These are phyloP conservation scores for Thysanoteuthis rhombus DNA, from an alignment of 2,888 invertebrate genomes.

Conservation along the genomic window DNA sequence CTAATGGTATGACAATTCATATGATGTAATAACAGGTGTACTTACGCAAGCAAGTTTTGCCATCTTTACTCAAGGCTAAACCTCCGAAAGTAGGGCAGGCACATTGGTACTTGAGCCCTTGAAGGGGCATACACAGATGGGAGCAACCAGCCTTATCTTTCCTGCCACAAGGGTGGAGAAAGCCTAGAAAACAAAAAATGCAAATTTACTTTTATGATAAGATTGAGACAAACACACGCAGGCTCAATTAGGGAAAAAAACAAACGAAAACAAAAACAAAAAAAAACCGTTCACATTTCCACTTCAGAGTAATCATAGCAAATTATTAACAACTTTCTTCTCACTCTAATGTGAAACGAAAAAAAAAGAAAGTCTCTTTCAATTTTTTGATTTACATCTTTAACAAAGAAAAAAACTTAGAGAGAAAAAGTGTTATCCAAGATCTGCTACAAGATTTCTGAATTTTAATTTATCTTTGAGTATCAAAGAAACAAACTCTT, in stretches of 20 bases:
- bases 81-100: conserved; percentile 61
- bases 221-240: neutral
- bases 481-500: too few relatives aligned
- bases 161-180: conserved; percentile 52
- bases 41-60: conserved; percentile 56
- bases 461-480: too few relatives aligned
- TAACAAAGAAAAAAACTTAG: too few relatives aligned
- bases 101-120: conserved; percentile 49
- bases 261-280: too few relatives aligned
- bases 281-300: neutral
- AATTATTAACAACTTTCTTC: too few relatives aligned
- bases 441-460: too few relatives aligned
- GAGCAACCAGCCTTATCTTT: conserved; percentile 53
- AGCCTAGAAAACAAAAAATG: conserved; percentile 42
- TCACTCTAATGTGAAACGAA: too few relatives aligned
- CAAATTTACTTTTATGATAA: neutral
- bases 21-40: neutral
- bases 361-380: too few relatives aligned
- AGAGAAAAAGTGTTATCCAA: too few relatives aligned
- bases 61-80: conserved; percentile 49
- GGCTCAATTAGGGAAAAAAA: neutral
- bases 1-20: neutral
- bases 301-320: neutral
- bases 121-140: conserved; percentile 58
- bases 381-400: too few relatives aligned